phyloP scores from a whole-genome alignment of 2,797 vertebrate genomes.

The Urophycis tenuis region DNA sequence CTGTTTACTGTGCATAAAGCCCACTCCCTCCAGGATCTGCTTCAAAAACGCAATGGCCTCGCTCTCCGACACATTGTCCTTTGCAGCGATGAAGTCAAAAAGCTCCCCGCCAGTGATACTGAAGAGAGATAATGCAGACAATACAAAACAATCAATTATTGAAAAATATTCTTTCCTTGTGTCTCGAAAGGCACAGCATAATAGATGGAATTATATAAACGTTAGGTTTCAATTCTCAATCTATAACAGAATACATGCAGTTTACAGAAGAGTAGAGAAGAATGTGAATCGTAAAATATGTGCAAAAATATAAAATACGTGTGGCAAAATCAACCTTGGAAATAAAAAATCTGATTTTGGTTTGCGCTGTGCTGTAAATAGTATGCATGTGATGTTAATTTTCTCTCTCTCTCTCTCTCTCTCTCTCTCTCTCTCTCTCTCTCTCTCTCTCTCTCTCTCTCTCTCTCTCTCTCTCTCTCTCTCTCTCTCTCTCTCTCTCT shows the following conservation, averaged over 20 bases:
- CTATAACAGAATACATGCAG: not conserved
- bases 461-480: no score
- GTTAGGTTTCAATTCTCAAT: no score
- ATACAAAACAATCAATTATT: not conserved
- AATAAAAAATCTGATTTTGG: not conserved
- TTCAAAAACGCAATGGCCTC: slow-evolving; percentile 75
- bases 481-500: no score
- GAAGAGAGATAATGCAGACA: not conserved
- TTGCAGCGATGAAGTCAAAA: slow-evolving; percentile 81
- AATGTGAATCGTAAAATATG: not conserved
- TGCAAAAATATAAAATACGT: no score
- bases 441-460: no score
- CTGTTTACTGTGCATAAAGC: slow-evolving; percentile 64
- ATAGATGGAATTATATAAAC: no score
- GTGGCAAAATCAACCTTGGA: not conserved
- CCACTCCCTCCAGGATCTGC: slow-evolving; percentile 72
- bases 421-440: no score
- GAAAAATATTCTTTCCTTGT: not conserved
- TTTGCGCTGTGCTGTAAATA: not conserved
- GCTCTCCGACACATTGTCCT: slow-evolving; percentile 72
- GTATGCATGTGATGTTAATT: not conserved
- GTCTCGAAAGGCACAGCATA: not conserved
- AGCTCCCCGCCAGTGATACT: slow-evolving; percentile 76
- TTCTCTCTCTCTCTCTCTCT: no score
- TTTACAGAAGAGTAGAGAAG: not conserved